A percentile compares a stretch with the other conserved stretches of the same genome.
These are phyloP conservation scores for Lutjanus argentimaculatus DNA, from an alignment of 2,797 vertebrate genomes.

Conservation along the genomic window DNA sequence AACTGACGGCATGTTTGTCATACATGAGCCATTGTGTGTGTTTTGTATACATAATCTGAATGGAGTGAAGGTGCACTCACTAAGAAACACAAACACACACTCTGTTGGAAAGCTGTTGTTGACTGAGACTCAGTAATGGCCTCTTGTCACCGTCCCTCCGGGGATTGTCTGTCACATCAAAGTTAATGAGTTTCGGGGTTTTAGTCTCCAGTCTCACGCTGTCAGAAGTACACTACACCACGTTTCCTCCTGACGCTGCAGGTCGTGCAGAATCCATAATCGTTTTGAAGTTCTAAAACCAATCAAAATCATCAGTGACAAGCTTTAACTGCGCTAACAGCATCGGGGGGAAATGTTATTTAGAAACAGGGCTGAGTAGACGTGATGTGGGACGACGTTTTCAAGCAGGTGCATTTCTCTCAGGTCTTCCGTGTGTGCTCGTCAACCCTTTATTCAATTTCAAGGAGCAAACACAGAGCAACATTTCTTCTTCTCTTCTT, in stretches of 20 bases:
- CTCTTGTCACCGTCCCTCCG: slow-evolving; percentile 9
- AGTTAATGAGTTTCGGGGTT: slow-evolving; percentile 51
- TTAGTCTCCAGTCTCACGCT: slow-evolving; percentile 28
- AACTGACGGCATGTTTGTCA: not conserved
- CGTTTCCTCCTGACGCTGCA: not conserved
- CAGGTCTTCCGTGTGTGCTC: not conserved
- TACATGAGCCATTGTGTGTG: not conserved
- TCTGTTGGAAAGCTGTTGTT: slow-evolving; percentile 14
- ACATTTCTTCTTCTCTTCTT: not conserved
- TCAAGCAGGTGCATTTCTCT: not conserved
- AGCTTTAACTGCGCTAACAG: not conserved
- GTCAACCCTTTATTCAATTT: not conserved
- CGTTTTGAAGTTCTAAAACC: slow-evolving; percentile 9
- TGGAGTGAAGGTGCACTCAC: not conserved
- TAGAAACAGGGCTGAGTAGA: not conserved
- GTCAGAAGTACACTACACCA: not conserved
- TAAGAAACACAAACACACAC: slow-evolving; percentile 19
- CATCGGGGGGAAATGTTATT: not conserved
- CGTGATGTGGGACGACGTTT: not conserved
- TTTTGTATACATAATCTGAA: not conserved
- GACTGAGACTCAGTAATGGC: slow-evolving; percentile 22
- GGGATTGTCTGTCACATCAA: slow-evolving; percentile 33
- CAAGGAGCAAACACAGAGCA: not conserved
- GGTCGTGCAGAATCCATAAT: not conserved
- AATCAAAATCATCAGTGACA: not conserved